Evolutionary conservation across 1,140 invertebrate genomes (phyloP).

Genomic region (Cotesia chilonis): DNA sequence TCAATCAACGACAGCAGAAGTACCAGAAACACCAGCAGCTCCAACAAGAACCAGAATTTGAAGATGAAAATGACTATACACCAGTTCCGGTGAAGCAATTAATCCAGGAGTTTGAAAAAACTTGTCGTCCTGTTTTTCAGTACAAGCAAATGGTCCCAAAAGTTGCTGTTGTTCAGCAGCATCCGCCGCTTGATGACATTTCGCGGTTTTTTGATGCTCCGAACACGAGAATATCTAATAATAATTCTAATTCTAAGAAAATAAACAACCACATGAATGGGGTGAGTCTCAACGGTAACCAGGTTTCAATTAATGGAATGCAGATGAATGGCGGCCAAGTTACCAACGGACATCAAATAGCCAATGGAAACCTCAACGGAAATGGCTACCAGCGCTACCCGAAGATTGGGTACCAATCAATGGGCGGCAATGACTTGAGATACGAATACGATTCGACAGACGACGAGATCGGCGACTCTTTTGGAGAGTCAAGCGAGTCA

Average conservation of each 20-base stretch:
- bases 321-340: slow-evolving; percentile 14
- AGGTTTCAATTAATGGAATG: slow-evolving; percentile 32
- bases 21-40: slow-evolving; percentile 14
- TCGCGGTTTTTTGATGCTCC: slow-evolving; percentile 58
- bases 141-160: slow-evolving; percentile 67
- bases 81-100: slow-evolving; percentile 72
- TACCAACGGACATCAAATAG: slow-evolving; percentile 8
- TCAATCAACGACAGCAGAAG: slow-evolving; percentile 14
- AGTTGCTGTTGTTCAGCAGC: slow-evolving; percentile 48
- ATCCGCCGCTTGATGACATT: slow-evolving; percentile 49
- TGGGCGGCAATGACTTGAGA: slow-evolving; percentile 13
- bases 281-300: no score
- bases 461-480: slow-evolving; percentile 52
- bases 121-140: slow-evolving; percentile 66
- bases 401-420: slow-evolving; percentile 15
- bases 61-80: slow-evolving; percentile 63
- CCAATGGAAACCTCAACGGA: slow-evolving; percentile 12
- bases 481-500: slow-evolving; percentile 36
- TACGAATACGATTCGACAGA: slow-evolving; percentile 46
- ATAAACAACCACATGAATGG: no score
- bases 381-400: slow-evolving; percentile 27
- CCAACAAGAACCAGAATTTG: slow-evolving; percentile 32
- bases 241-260: no score
- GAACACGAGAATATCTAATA: no score
- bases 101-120: slow-evolving; percentile 73